phyloP scores from a whole-genome alignment of 1,140 invertebrate species.

The Sminthurinus signatus region DNA sequence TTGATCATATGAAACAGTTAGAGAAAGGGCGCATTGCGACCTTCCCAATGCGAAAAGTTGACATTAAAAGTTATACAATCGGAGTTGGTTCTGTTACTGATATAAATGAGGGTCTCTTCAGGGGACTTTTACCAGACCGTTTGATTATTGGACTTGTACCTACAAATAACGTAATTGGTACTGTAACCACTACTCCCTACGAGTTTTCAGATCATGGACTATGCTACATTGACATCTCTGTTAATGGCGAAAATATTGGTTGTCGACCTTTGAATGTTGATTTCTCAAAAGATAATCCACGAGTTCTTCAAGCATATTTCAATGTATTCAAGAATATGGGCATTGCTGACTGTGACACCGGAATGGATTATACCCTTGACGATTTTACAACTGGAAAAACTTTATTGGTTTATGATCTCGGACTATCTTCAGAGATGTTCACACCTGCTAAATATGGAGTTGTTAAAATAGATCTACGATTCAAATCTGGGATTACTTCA shows the following conservation, averaged over 20 bases:
- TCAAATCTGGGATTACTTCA: conserved; percentile 1
- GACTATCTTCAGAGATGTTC: conserved; percentile 8
- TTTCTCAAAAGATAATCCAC: not conserved
- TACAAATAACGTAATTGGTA: conserved; percentile 24
- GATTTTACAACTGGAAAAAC: conserved; percentile 11
- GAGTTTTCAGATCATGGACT: conserved; percentile 12
- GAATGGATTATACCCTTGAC: conserved; percentile 6
- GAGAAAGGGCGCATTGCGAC: not conserved
- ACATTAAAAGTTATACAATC: conserved; percentile 24
- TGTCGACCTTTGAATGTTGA: conserved; percentile 8
- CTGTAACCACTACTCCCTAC: conserved; percentile 8
- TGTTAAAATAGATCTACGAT: conserved; percentile 24
- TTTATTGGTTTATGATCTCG: conserved; percentile 13
- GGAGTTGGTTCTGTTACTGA: conserved; percentile 4
- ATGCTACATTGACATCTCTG: conserved; percentile 6
- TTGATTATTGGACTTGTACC: conserved; percentile 25
- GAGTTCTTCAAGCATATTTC: conserved; percentile 2
- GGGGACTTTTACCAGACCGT: conserved; percentile 27
- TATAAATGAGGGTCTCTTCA: conserved; percentile 27
- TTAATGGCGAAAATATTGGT: not conserved
- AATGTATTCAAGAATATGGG: conserved; percentile 12
- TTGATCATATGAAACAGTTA: conserved; percentile 15
- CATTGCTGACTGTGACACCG: not conserved
- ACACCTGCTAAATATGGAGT: conserved; percentile 10
- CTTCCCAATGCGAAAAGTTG: conserved; percentile 23